Percentiles rank a stretch among this genome's conserved stretches.
Conservation (phyloP, 2,113 vertebrate genomes). For the Pteruthius melanotis region DNA sequence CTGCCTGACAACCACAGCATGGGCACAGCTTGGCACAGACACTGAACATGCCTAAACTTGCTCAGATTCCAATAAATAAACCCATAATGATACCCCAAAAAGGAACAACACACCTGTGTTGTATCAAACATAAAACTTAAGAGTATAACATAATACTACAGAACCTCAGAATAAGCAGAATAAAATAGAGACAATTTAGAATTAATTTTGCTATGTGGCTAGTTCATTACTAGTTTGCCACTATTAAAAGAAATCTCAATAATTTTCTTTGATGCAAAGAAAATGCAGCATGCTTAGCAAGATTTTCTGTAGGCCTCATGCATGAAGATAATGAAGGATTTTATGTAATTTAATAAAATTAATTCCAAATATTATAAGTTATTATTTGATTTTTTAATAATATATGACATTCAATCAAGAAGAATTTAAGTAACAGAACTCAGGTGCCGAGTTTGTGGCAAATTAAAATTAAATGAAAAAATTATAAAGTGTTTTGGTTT, state of each 20-base stretch:
- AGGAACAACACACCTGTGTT: background rate
- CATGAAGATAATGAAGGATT: background rate
- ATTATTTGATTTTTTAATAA: background rate
- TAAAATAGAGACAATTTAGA: background rate
- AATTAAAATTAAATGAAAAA: background rate
- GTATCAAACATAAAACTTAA: background rate
- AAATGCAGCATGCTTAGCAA: background rate
- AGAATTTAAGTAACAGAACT: background rate
- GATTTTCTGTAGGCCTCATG: background rate
- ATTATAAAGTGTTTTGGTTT: fast-evolving
- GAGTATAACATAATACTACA: background rate
- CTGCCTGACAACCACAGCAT: background rate
- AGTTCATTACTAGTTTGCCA: background rate
- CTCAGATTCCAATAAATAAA: background rate
- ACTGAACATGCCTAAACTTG: background rate
- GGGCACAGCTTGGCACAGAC: background rate
- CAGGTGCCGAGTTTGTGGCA: background rate
- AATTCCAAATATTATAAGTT: background rate
- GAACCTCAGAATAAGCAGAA: background rate
- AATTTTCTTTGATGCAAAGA: background rate
- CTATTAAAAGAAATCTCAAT: background rate
- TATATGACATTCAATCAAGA: background rate
- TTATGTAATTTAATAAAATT: background rate
- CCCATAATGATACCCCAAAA: background rate
- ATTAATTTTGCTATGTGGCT: background rate